These are phyloP conservation scores for Eupelmus urozonus DNA, from an alignment of 2,888 invertebrate species.

Conservation along the genomic window DNA sequence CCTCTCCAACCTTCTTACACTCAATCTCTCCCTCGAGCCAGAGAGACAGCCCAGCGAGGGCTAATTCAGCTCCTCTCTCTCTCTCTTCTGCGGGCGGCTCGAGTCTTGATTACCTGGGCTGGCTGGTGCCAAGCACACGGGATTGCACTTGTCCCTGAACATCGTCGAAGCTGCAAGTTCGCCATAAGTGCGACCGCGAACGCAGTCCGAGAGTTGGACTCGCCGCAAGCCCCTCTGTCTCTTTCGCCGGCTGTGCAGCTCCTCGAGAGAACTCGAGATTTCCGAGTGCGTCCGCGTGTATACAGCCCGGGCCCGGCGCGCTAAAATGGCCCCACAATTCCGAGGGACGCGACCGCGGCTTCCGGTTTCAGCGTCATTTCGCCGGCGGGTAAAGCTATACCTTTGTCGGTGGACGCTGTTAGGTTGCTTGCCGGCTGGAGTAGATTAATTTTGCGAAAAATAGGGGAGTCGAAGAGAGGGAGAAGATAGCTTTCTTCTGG, in stretches of 20 bases:
- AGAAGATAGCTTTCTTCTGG: neutral
- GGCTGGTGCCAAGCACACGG: constrained; percentile 18
- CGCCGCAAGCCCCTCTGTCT: neutral
- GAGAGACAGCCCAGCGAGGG: too few relatives aligned
- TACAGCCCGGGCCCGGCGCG: neutral
- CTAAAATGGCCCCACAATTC: constrained; percentile 47
- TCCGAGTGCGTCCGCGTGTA: constrained; percentile 1
- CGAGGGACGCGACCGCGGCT: constrained; percentile 44
- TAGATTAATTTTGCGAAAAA: constrained; percentile 13
- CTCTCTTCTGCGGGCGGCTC: neutral
- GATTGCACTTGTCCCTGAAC: constrained; percentile 28
- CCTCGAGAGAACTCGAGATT: constrained; percentile 15
- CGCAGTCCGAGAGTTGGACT: constrained; percentile 2
- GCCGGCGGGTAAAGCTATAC: neutral
- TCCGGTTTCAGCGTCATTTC: constrained; percentile 19
- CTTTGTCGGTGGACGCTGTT: neutral
- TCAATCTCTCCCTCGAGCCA: constrained; percentile 22
- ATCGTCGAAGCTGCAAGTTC: constrained; percentile 12
- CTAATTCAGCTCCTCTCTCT: neutral
- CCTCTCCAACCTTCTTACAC: constrained; percentile 46
- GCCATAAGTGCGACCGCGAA: constrained; percentile 50
- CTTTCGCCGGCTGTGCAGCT: neutral
- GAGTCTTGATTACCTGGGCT: constrained; percentile 38
- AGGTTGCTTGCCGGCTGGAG: neutral
- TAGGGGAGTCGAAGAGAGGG: neutral